Evolutionary conservation across 2,113 vertebrate genomes (phyloP), one percentile per base, ranked within the genome.

Genomic region (Rhinogobius similis): DNA sequence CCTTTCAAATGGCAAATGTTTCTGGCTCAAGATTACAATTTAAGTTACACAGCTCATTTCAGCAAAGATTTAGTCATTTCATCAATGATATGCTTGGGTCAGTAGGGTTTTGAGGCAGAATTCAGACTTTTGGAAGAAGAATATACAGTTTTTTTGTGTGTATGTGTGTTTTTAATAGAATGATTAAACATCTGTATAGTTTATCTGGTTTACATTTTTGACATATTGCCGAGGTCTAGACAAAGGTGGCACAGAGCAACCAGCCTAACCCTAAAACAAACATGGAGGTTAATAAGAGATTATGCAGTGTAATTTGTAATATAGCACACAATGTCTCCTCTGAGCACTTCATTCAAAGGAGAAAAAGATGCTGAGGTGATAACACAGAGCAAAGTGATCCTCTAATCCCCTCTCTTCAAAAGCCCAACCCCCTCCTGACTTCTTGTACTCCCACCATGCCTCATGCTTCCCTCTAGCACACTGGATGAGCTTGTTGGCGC

Each of bases 381-480:
- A 86, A 66, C 63, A 58, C 11, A 5, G 65, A 67, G 72, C 55
- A 56, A 82, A 83, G 77, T 59, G 5, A 71, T 81, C 82, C 62
- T 77, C 24, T 86, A 83, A 88, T 90, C 86, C 74, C 26, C 56
- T 72, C 68, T 68, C 79, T 81, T 87, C 73, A 82, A 76, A 79
- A 76, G 1, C 67, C 58, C 64, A 73, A 43, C 81, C 78, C 79
- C 81, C 75, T 66, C 61, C 66, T 73, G 80, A 82, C 80, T 75
- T 80, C 73, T 70, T 62, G 65, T 41, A 69, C 72, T 67, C 76
- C 67, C 64, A 70, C 67, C 70, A 67, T 46, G 73, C 52, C 50
- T 16, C 77, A 67, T 62, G 74, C 68, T 64, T 72, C 68, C 67
- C 76, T 53, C 10, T 68, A 65, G 65, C 69, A 39, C 68, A 21